Conservation (phyloP, 2,797 vertebrate species). For the Esox lucius region DNA sequence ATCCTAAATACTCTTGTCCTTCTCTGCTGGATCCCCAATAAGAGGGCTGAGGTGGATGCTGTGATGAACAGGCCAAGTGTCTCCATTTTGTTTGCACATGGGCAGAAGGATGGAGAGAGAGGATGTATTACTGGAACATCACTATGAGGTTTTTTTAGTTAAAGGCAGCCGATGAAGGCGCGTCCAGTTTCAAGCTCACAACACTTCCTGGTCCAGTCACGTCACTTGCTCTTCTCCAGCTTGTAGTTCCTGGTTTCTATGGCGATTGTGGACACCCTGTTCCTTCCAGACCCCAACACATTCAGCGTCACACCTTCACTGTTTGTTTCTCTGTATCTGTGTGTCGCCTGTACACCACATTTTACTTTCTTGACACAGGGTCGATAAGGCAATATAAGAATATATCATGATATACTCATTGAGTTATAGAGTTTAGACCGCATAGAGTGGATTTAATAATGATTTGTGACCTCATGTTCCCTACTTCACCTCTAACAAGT, state of each 20-base stretch:
- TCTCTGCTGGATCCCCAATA: background rate
- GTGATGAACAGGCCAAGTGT: background rate
- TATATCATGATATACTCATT: background rate
- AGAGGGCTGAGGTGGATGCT: background rate
- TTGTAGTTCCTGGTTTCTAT: slow-evolving; percentile 26
- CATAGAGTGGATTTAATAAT: background rate
- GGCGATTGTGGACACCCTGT: slow-evolving; percentile 23
- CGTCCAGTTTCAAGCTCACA: slow-evolving; percentile 34
- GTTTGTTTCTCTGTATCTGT: slow-evolving; percentile 11
- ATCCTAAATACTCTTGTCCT: background rate
- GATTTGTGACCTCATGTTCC: background rate
- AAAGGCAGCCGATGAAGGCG: slow-evolving; percentile 3
- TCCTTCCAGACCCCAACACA: slow-evolving; percentile 34
- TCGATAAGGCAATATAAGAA: background rate
- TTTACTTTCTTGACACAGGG: slow-evolving; percentile 14
- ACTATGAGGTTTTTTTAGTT: slow-evolving; percentile 5
- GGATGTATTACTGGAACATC: background rate
- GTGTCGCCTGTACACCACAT: background rate
- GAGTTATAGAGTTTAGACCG: background rate
- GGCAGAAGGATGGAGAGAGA: background rate
- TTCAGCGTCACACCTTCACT: slow-evolving; percentile 25
- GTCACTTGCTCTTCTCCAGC: slow-evolving; percentile 41
- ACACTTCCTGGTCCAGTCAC: slow-evolving; percentile 25
- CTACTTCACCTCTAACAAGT: slow-evolving; percentile 1
- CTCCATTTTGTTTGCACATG: background rate